Conservation (phyloP, 2,113 vertebrate genomes). For the Naja naja region DNA sequence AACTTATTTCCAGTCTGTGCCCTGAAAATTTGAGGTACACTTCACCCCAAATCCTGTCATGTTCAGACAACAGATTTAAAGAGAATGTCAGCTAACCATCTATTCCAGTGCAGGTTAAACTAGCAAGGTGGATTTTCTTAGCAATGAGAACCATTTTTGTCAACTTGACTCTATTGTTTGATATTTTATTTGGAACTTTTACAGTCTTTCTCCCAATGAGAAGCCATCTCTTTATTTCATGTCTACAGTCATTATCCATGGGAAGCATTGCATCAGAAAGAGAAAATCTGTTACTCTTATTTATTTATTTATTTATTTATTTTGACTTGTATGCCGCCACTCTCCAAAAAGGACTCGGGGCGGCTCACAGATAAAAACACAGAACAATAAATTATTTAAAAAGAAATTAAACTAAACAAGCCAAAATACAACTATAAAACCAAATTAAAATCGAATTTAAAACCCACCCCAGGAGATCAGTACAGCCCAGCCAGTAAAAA, state of each 20-base stretch:
- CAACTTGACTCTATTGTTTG: background rate
- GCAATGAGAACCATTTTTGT: background rate
- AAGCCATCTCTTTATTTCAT: background rate
- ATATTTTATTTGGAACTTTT: background rate
- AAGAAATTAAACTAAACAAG: too few species aligned
- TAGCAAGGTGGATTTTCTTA: background rate
- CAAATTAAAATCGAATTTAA: too few species aligned
- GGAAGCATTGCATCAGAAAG: background rate
- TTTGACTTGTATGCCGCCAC: too few species aligned
- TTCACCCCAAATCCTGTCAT: background rate
- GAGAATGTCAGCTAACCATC: background rate
- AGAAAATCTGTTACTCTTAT: background rate
- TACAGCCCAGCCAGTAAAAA: too few species aligned
- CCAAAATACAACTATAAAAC: too few species aligned
- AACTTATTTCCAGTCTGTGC: conserved; percentile 8
- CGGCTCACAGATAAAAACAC: too few species aligned
- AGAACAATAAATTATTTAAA: too few species aligned
- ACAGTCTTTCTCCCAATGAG: background rate
- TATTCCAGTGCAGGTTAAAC: background rate
- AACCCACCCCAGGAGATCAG: too few species aligned
- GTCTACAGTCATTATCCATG: background rate
- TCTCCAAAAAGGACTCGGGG: too few species aligned
- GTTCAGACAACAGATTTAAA: background rate
- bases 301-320: too few species aligned
- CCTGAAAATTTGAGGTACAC: conserved; percentile 1